phyloP scores from a whole-genome alignment of 2,113 vertebrate species.

The Lamprotornis superbus region DNA sequence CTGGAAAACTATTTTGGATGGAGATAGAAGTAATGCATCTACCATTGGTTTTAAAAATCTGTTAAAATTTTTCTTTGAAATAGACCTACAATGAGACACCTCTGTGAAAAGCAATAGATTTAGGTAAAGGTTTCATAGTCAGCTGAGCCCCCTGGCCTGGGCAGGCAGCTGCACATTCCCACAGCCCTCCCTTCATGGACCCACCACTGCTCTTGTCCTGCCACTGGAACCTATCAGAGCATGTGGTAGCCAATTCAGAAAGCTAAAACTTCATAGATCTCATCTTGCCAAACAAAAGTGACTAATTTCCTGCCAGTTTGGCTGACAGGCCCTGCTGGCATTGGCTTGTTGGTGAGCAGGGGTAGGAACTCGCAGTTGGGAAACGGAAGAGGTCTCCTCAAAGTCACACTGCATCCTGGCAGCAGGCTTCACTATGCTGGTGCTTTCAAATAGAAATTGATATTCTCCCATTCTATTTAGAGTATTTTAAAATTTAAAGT shows the following conservation, averaged over 20 bases:
- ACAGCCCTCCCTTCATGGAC: background rate
- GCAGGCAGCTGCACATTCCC: background rate
- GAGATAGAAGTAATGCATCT: too few relatives aligned
- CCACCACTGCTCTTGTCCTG: background rate
- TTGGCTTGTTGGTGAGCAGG: accelerated
- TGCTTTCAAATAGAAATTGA: background rate
- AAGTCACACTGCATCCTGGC: background rate
- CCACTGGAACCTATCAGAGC: background rate
- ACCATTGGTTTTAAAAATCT: background rate
- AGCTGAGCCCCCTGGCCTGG: background rate
- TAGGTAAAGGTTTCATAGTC: background rate
- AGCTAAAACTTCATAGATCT: background rate
- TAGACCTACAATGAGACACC: background rate
- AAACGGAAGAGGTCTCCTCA: background rate
- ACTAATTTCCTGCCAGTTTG: background rate
- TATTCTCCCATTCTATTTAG: background rate
- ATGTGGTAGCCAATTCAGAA: background rate
- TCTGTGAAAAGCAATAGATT: background rate
- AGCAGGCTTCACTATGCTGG: background rate
- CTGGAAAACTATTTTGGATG: background rate
- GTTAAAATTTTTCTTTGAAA: background rate
- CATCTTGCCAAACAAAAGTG: background rate
- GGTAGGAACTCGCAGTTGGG: accelerated
- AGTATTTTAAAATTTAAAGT: background rate
- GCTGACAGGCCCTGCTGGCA: background rate